phyloP scores from a whole-genome alignment of 1,140 invertebrate genomes.

The Aricia agestis region DNA sequence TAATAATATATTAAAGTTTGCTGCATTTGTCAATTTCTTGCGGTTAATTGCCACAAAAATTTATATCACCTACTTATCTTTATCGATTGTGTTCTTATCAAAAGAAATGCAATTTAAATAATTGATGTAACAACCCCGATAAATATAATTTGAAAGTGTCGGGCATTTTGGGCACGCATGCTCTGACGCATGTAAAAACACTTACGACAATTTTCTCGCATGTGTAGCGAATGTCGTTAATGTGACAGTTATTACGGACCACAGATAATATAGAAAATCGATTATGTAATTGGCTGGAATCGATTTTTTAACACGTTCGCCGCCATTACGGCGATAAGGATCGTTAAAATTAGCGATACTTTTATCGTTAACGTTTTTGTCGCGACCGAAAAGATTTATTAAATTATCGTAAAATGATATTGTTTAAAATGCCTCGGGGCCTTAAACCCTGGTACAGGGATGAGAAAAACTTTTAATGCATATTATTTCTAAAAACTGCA shows the following conservation, averaged over 20 bases:
- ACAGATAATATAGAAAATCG: slow-evolving; percentile 16
- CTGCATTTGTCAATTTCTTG: not conserved
- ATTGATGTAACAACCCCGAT: not conserved
- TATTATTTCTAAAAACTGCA: too few relatives aligned
- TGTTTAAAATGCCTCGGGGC: slow-evolving; percentile 6
- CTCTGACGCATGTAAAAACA: slow-evolving; percentile 9
- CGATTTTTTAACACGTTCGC: slow-evolving; percentile 15
- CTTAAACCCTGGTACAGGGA: not conserved
- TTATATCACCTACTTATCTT: not conserved
- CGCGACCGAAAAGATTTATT: slow-evolving; percentile 4
- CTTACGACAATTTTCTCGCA: not conserved
- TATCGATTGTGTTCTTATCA: not conserved
- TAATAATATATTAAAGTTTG: slow-evolving; percentile 4
- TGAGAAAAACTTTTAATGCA: not conserved
- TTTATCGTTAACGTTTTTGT: slow-evolving; percentile 12
- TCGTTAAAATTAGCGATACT: slow-evolving; percentile 9
- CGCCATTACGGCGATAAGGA: slow-evolving; percentile 8
- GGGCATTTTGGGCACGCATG: not conserved
- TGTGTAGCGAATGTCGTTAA: slow-evolving; percentile 11
- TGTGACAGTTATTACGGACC: slow-evolving; percentile 14
- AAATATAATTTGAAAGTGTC: slow-evolving; percentile 1
- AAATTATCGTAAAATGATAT: slow-evolving; percentile 13
- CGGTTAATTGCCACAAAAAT: not conserved
- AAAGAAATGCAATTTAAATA: slow-evolving; percentile 3
- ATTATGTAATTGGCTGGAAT: slow-evolving; percentile 17